A percentile compares a stretch with the other conserved stretches of the same genome.
Evolutionary conservation across 1,140 invertebrate genomes (phyloP).

Genomic region (Eueides isabella): DNA sequence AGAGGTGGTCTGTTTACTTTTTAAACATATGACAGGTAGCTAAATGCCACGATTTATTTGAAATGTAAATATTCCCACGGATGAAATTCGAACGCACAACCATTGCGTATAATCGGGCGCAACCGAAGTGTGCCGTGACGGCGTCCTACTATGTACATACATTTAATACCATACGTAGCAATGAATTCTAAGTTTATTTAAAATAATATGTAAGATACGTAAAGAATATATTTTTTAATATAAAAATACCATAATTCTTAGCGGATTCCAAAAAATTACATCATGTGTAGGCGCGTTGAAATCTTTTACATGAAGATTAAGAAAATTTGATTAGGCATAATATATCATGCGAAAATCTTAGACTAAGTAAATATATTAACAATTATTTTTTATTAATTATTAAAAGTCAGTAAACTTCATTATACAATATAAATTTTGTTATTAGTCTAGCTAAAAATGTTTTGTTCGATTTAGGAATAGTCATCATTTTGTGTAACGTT

Average conservation of each 20-base stretch:
- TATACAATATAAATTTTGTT: background rate
- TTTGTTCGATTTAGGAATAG: background rate
- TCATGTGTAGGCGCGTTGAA: conserved; percentile 26
- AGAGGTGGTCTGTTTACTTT: too few species aligned
- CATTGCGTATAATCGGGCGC: background rate
- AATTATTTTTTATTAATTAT: background rate
- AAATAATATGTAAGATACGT: background rate
- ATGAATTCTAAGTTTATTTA: background rate
- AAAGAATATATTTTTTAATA: background rate
- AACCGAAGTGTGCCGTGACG: conserved; percentile 4
- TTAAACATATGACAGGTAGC: too few species aligned
- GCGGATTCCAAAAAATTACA: background rate
- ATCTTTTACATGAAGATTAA: conserved; percentile 31
- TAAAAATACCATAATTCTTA: background rate
- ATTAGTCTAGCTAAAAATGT: background rate
- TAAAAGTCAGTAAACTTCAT: background rate
- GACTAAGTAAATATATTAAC: background rate
- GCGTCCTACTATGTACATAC: background rate
- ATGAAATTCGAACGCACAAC: background rate
- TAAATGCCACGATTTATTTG: too few species aligned
- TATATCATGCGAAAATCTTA: background rate
- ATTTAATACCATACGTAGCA: background rate
- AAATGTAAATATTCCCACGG: background rate
- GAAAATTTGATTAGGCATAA: background rate
- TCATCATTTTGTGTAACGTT: background rate